Base-by-base conservation (phyloP, 2,797 vertebrate genomes). In the Sebastes itinus region DNA sequence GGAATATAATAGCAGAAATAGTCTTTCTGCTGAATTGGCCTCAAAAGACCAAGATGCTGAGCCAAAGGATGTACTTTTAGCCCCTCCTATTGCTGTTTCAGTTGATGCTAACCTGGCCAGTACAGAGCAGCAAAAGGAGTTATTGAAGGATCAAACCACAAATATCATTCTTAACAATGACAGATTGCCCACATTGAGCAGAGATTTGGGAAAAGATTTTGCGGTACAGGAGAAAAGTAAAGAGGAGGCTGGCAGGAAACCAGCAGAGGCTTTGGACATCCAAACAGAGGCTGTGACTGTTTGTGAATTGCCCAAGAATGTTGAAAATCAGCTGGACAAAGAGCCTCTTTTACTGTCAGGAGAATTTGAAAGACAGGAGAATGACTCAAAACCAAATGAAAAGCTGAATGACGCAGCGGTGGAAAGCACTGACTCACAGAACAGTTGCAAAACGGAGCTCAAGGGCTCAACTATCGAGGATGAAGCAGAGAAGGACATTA, bases 301-400 rank as follows among this genome's bases (percentile, higher is more conserved):
- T 88, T 69, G 60, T 69, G 85, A 90, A 84, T 27, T 63, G 13
- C 77, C 75, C 65, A 88, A 92, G 84, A 92, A 93, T 89, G 87
- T 77, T 83, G 83, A 91, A 83, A 88, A 83, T 72, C 75, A 81
- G 58, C 33, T 13, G 68, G 69, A 94, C 85, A 94, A 92, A 91
- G 89, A 89, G 77, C n/a, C 82, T 77, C 79, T 92, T 88, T 91
- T 84, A 83, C 18, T 64, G 35, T 30, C 9, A 60, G 58, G 49
- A 59, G 61, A 78, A 54, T 63, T 56, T 75, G 72, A 72, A 82
- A 81, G 76, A 65, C 61, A 54, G 65, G 27, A 77, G 42, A 85
- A 81, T 64, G 78, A 75, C 65, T 74, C 81, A 20, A 72, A 88
- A 83, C 78, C 83, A 86, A 84, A 75, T 75, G 73, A 88, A 84